These are phyloP conservation scores for Glaucidium brasilianum DNA, from an alignment of 2,113 vertebrate genomes.

Conservation along the genomic window DNA sequence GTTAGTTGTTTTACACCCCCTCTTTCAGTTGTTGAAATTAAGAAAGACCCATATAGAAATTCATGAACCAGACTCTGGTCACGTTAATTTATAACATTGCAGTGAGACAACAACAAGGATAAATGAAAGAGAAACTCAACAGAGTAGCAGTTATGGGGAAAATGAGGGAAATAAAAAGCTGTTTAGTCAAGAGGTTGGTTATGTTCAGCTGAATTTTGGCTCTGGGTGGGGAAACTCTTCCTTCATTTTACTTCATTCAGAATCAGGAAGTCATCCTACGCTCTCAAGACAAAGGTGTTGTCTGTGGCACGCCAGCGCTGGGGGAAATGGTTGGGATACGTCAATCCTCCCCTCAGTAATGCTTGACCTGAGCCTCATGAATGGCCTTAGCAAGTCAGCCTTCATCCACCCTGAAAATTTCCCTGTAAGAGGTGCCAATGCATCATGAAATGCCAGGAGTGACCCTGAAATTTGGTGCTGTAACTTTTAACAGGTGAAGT, in stretches of 20 bases:
- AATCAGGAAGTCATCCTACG: not conserved
- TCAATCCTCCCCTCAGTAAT: not conserved
- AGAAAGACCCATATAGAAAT: not conserved
- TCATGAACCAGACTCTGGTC: not conserved
- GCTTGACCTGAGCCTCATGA: not conserved
- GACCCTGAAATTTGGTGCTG: not conserved
- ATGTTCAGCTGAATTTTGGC: not conserved
- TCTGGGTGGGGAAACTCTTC: not conserved
- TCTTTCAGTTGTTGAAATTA: not conserved
- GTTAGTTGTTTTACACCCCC: not conserved
- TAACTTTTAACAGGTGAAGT: not conserved
- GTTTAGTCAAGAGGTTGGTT: not conserved
- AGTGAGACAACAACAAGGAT: not conserved
- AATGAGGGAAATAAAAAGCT: not conserved
- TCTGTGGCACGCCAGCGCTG: accelerated
- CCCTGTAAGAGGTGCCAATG: not conserved
- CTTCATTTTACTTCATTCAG: not conserved
- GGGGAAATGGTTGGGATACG: accelerated
- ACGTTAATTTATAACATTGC: not conserved
- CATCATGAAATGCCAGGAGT: not conserved
- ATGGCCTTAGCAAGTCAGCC: not conserved
- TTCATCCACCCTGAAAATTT: not conserved
- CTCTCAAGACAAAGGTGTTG: not conserved
- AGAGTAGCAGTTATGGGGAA: not conserved
- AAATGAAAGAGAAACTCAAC: not conserved